Conservation (phyloP, 2,797 vertebrate genomes). For the Tamandua tetradactyla region DNA sequence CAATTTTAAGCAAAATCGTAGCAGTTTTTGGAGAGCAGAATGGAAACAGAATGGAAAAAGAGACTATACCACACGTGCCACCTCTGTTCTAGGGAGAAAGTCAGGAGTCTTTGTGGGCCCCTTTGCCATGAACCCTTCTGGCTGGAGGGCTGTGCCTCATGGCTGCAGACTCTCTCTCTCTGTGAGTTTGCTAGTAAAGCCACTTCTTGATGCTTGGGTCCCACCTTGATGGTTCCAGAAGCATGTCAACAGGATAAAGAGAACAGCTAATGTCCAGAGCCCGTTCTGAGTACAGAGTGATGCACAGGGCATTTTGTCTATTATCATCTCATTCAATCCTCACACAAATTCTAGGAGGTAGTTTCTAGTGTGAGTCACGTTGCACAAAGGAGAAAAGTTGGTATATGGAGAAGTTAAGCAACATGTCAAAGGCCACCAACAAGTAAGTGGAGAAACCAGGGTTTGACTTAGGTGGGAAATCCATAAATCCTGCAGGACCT, state of each 20-base stretch:
- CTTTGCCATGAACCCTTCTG: background rate
- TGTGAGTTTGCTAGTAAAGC: fast-evolving
- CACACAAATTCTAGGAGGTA: fast-evolving
- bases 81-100: background rate
- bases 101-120: fast-evolving
- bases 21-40: fast-evolving
- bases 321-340: fast-evolving
- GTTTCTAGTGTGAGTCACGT: background rate
- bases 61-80: fast-evolving
- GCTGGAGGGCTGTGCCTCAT: background rate
- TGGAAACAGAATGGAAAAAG: fast-evolving
- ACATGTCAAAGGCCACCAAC: too few relatives aligned
- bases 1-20: background rate
- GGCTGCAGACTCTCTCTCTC: background rate
- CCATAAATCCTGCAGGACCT: too few relatives aligned
- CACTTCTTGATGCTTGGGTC: fast-evolving
- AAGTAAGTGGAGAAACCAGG: too few relatives aligned
- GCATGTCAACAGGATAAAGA: background rate
- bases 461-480: fast-evolving
- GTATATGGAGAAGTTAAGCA: too few relatives aligned
- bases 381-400: background rate
- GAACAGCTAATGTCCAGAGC: fast-evolving
- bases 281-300: fast-evolving
- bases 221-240: background rate
- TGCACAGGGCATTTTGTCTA: fast-evolving